These are phyloP conservation scores for Chrysotoxum bicinctum DNA, from an alignment of 2,888 invertebrate species.

Conservation along the genomic window DNA sequence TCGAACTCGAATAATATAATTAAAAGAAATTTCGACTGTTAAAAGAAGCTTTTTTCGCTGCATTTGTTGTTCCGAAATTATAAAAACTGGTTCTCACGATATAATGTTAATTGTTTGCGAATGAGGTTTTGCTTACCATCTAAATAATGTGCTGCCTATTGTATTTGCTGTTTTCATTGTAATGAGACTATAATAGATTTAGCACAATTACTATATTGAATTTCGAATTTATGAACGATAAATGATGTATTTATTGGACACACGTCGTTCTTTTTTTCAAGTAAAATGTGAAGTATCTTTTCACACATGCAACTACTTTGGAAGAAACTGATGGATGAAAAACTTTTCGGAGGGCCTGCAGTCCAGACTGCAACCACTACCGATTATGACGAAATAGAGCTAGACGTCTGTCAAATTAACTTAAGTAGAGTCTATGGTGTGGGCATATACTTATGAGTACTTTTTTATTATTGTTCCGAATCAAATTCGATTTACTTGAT, in stretches of 20 bases:
- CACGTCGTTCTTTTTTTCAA: background rate
- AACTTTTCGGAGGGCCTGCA: no score
- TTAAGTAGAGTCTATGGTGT: background rate
- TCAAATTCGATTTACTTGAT: background rate
- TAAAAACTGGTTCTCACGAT: conserved; percentile 18
- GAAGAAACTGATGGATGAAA: no score
- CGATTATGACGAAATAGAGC: background rate
- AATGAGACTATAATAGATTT: background rate
- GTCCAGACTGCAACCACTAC: background rate
- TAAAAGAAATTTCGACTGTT: background rate
- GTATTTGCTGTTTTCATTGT: conserved; percentile 8
- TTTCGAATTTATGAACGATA: background rate
- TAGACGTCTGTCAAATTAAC: background rate
- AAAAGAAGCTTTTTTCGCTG: background rate
- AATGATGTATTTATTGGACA: background rate
- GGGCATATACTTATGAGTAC: no score
- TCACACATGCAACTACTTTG: no score
- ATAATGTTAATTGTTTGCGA: conserved; percentile 31
- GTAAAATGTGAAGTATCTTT: no score
- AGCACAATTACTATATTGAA: background rate
- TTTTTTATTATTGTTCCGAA: no score
- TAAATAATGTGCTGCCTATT: background rate
- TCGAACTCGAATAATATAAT: background rate
- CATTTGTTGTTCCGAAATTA: background rate
- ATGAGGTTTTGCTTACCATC: background rate